Conservation (phyloP, 92 coral and sea anemone species). For the Porites evermanni region DNA sequence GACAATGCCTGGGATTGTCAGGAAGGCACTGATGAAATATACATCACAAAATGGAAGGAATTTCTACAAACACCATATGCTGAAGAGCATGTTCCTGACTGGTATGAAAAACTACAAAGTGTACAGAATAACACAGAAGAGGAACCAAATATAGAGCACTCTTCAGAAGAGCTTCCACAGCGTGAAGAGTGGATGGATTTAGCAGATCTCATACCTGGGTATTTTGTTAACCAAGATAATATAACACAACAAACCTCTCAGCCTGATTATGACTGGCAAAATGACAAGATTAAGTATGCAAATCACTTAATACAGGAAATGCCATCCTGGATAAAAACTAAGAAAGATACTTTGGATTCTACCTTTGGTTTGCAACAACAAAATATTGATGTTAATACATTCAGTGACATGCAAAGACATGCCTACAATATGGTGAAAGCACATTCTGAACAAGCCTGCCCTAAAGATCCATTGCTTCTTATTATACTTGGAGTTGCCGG, state of each 20-base stretch:
- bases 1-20: slow-evolving; percentile 52
- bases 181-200: slow-evolving; percentile 69
- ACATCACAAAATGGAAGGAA: slow-evolving; percentile 37
- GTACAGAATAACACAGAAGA: slow-evolving; percentile 45
- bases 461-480: slow-evolving; percentile 56
- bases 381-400: slow-evolving; percentile 37
- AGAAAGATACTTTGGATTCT: slow-evolving; percentile 43
- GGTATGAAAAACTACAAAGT: slow-evolving; percentile 62
- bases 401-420: slow-evolving; percentile 46
- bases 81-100: slow-evolving; percentile 62
- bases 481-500: slow-evolving; percentile 58
- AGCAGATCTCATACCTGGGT: slow-evolving; percentile 62
- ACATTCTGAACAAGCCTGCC: slow-evolving; percentile 51
- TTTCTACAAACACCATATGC: slow-evolving; percentile 60
- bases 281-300: slow-evolving; percentile 56
- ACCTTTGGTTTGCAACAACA: slow-evolving; percentile 34
- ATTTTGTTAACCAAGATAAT: slow-evolving; percentile 12
- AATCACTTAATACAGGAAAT: slow-evolving; percentile 61
- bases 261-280: slow-evolving; percentile 65
- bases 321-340: slow-evolving; percentile 65
- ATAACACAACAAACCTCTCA: slow-evolving; percentile 34
- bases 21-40: slow-evolving; percentile 39
- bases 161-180: slow-evolving; percentile 52
- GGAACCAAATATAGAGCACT: slow-evolving; percentile 31
- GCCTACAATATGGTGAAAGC: slow-evolving; percentile 53